Conservation (phyloP, 2,888 invertebrate genomes). For the Bombyx huttoni region DNA sequence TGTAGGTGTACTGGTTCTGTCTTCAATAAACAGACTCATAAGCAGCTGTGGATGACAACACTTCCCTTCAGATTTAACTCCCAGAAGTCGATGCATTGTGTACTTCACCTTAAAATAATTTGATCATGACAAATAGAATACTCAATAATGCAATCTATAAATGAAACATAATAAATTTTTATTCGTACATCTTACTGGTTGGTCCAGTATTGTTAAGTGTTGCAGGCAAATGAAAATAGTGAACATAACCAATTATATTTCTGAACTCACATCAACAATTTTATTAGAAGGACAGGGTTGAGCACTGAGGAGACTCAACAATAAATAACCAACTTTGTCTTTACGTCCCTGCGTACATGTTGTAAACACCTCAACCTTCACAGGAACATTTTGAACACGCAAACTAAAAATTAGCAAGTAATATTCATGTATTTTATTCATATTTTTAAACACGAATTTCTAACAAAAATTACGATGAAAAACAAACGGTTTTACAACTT, state of each 20-base stretch:
- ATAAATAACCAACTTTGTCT: conserved; percentile 78
- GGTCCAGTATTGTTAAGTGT: too few relatives aligned
- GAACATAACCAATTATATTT: background rate
- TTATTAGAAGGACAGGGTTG: conserved; percentile 74
- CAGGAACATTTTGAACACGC: conserved; percentile 79
- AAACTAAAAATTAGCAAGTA: conserved; percentile 59
- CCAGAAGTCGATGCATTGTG: conserved; percentile 75
- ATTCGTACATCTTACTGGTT: too few relatives aligned
- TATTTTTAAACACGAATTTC: background rate
- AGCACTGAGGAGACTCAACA: conserved; percentile 79
- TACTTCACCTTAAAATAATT: conserved; percentile 48
- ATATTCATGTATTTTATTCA: background rate
- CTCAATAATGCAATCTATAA: too few relatives aligned
- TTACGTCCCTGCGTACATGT: conserved; percentile 66
- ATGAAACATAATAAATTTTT: too few relatives aligned
- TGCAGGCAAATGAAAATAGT: too few relatives aligned
- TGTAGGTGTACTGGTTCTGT: conserved; percentile 56
- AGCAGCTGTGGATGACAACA: conserved; percentile 75
- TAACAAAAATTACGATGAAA: background rate
- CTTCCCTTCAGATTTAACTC: conserved; percentile 70
- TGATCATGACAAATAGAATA: background rate
- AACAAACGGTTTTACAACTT: background rate
- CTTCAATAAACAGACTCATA: conserved; percentile 73
- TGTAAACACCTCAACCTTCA: conserved; percentile 79
- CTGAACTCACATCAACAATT: conserved; percentile 45